phyloP scores from a whole-genome alignment of 2,888 invertebrate genomes.

The Cryptocheilus praepositus region DNA sequence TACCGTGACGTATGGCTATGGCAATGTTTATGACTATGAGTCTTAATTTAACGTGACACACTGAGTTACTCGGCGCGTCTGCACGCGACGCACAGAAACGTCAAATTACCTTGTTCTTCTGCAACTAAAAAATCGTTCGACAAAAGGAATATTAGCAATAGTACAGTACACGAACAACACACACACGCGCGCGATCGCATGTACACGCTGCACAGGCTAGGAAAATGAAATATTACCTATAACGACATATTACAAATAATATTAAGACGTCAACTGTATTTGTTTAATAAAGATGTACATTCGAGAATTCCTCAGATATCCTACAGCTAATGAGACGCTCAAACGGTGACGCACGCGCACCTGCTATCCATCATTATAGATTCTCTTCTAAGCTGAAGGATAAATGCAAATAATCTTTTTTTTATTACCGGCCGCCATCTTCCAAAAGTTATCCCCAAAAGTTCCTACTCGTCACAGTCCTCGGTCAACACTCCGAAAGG shows the following conservation, averaged over 20 bases:
- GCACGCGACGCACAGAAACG: conserved; percentile 71
- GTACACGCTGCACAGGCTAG: conserved; percentile 74
- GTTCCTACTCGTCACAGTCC: background rate
- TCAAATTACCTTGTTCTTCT: conserved; percentile 70
- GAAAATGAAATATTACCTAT: conserved; percentile 70
- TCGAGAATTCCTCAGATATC: conserved; percentile 58
- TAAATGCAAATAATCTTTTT: conserved; percentile 23
- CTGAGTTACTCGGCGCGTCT: conserved; percentile 69
- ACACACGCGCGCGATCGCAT: conserved; percentile 68
- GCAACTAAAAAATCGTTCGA: conserved; percentile 63
- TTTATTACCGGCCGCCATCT: conserved; percentile 20
- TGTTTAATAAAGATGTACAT: conserved; percentile 76
- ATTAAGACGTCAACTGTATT: conserved; percentile 75
- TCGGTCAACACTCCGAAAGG: background rate
- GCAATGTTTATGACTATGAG: conserved; percentile 52
- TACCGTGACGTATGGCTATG: conserved; percentile 61
- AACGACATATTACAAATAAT: conserved; percentile 73
- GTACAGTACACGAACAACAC: conserved; percentile 52
- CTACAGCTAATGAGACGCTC: conserved; percentile 23
- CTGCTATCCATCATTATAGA: conserved; percentile 1
- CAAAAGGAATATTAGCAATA: conserved; percentile 67
- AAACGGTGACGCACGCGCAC: too few relatives aligned
- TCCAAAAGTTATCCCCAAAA: too few relatives aligned
- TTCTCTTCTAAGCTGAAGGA: conserved; percentile 32
- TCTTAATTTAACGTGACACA: conserved; percentile 62